These are phyloP conservation scores for Panzeria rudis DNA, from an alignment of 2,888 invertebrate species.

Conservation along the genomic window DNA sequence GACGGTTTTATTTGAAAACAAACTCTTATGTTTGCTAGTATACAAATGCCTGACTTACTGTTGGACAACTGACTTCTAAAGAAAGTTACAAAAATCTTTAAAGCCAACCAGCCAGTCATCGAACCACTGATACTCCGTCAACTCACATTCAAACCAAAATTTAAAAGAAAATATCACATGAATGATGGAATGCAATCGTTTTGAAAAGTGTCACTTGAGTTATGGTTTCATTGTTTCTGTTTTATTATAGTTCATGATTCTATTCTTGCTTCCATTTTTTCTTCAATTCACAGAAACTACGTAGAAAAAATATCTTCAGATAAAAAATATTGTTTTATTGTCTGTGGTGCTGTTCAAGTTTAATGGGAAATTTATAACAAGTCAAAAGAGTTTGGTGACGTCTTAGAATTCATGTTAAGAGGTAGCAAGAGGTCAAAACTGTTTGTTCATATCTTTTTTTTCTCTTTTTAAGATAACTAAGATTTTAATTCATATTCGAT, in stretches of 20 bases:
- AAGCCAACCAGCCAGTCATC: slow-evolving; percentile 5
- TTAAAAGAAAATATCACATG: slow-evolving; percentile 68
- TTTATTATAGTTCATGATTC: slow-evolving; percentile 40
- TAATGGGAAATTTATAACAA: slow-evolving; percentile 66
- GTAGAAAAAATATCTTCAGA: not conserved
- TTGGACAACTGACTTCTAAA: slow-evolving; percentile 11
- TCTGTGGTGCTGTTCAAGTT: slow-evolving; percentile 56
- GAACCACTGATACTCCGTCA: slow-evolving; percentile 8
- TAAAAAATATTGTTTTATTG: slow-evolving; percentile 64
- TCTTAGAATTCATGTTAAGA: slow-evolving; percentile 13
- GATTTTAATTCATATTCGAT: not conserved
- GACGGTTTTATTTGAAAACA: not conserved
- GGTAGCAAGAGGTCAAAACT: slow-evolving; percentile 15
- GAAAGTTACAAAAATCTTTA: slow-evolving; percentile 50
- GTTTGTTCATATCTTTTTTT: slow-evolving; percentile 20
- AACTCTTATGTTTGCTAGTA: not conserved
- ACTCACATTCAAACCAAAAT: slow-evolving; percentile 12
- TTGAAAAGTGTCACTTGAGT: slow-evolving; percentile 83
- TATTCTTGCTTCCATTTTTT: slow-evolving; percentile 22
- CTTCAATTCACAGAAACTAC: slow-evolving; percentile 11
- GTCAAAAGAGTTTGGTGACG: slow-evolving; percentile 18
- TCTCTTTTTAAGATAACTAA: too few species aligned
- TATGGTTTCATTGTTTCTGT: slow-evolving; percentile 81
- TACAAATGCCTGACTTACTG: not conserved
- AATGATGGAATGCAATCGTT: slow-evolving; percentile 82